These are phyloP conservation scores for Lasiurus cinereus DNA, from an alignment of 2,113 vertebrate species.

Conservation along the genomic window DNA sequence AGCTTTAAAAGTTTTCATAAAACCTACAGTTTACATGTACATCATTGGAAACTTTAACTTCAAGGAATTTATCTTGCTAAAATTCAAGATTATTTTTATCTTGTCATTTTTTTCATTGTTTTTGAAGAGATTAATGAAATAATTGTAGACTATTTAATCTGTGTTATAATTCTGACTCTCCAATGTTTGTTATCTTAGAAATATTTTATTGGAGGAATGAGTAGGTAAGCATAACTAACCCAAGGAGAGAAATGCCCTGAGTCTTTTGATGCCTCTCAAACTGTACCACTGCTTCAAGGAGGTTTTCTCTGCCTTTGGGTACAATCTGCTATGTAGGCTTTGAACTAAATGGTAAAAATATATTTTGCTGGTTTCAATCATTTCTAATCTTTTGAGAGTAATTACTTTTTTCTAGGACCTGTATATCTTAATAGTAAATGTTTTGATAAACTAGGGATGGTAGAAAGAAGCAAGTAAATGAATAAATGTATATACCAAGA, in stretches of 20 bases:
- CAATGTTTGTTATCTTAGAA: background rate
- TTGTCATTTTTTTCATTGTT: background rate
- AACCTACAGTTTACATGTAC: background rate
- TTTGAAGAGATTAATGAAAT: background rate
- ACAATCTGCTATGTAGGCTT: background rate
- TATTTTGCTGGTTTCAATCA: slow-evolving; percentile 28
- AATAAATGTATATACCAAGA: slow-evolving; percentile 4
- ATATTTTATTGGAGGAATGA: background rate
- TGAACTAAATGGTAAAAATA: slow-evolving; percentile 51
- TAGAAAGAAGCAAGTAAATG: slow-evolving; percentile 64
- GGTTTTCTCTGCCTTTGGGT: background rate
- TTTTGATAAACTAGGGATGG: slow-evolving; percentile 32
- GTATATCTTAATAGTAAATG: slow-evolving; percentile 23
- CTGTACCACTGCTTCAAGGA: background rate
- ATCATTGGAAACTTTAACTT: background rate
- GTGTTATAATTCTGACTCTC: background rate
- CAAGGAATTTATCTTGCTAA: background rate
- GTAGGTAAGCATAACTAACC: background rate
- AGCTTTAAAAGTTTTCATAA: background rate
- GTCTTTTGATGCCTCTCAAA: background rate
- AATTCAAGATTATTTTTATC: slow-evolving; percentile 4
- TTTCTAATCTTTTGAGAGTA: slow-evolving; percentile 59
- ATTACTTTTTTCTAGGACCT: slow-evolving; percentile 46
- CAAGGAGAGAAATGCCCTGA: background rate
- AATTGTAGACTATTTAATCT: background rate